Evolutionary conservation across 2,888 invertebrate species (phyloP), one percentile per base, ranked within the genome.

Genomic region (Glaucopsyche alexis): DNA sequence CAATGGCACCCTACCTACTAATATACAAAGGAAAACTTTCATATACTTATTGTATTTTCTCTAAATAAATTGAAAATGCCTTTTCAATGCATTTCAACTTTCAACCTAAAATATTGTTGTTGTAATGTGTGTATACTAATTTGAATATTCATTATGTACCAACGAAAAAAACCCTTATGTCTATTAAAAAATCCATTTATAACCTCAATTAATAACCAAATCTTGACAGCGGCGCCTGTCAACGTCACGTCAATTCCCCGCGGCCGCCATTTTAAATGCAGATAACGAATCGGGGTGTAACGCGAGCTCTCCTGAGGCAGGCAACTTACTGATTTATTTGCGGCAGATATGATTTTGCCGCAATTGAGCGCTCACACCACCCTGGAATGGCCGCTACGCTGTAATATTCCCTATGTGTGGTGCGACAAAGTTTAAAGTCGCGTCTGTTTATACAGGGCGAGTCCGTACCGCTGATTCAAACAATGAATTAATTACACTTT

Each of bases 201-300:
- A 73, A 76, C 71, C 45, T 71, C 66, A 76, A 76, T 74, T 75
- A 78, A 76, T 77, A 83, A 80, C 81, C 78, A 80, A 80, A 77
- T 76, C 79, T 78, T 81, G 82, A 82, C 83, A 87, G 84, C 83
- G 80, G 82, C 72, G 88, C 86, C 88, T 90, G 89, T 90, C 91
- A 90, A 85, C 85, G 87, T 87, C 87, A 85, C 84, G 81, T 89
- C 89, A 87, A 85, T 82, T 87, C 88, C 88, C 87, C 74, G 79
- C 84, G 84, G 83, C 77, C 85, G 85, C 86, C 87, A 87, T 90
- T 89, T 90, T 89, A 85, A 88, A 90, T 89, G 89, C 89, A 90
- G 89, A 90, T 87, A 89, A 88, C 88, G 87, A 88, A 87, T 87
- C 84, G 87, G 89, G 89, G 90, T 87, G 90, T 88, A 90, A 90